Conservation (phyloP, 2,113 vertebrate species). For the Aegotheles bennettii region DNA sequence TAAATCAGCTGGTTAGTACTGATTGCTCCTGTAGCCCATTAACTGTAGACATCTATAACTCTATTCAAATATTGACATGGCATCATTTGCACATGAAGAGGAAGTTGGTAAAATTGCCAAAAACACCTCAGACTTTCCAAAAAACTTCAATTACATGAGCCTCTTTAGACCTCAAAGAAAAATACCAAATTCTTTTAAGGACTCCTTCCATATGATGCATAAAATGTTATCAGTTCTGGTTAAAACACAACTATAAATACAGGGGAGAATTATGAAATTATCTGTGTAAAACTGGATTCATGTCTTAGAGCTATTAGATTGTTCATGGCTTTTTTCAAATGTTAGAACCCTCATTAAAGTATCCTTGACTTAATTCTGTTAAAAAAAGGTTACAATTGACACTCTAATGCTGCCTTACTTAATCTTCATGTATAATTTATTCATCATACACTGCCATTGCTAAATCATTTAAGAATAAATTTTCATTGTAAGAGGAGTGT, state of each 20-base stretch:
- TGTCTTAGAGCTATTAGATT: slow-evolving; percentile 27
- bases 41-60: background rate
- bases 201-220: background rate
- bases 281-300: slow-evolving; percentile 30
- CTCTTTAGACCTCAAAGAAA: background rate
- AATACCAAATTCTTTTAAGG: background rate
- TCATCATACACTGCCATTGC: slow-evolving; percentile 56
- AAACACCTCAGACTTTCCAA: background rate
- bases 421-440: slow-evolving; percentile 75
- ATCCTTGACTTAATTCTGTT: slow-evolving; percentile 33
- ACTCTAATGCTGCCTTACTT: slow-evolving; percentile 58
- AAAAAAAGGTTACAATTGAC: slow-evolving; percentile 36
- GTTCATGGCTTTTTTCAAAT: slow-evolving; percentile 18
- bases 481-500: slow-evolving; percentile 47
- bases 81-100: background rate
- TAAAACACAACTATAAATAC: background rate
- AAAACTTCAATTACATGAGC: background rate
- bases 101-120: background rate
- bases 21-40: background rate
- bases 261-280: background rate
- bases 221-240: background rate
- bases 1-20: background rate
- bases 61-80: background rate
- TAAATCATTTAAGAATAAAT: slow-evolving; percentile 76
- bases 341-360: slow-evolving; percentile 34